phyloP scores from a whole-genome alignment of 2,113 vertebrate genomes.

The Castor canadensis region DNA sequence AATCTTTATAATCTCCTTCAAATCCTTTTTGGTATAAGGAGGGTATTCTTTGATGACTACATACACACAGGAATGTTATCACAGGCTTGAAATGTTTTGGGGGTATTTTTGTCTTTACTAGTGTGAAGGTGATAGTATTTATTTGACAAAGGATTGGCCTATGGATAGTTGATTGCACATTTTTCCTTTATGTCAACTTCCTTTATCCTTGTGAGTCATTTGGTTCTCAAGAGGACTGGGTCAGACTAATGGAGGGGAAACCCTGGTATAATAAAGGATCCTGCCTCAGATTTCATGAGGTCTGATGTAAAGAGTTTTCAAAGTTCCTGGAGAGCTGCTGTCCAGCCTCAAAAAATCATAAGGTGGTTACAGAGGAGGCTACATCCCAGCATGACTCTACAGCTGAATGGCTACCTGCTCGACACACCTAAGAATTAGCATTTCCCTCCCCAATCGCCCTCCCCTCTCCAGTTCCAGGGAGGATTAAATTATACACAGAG shows the following conservation, averaged over 20 bases:
- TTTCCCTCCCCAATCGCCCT: neutral
- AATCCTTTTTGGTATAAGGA: neutral
- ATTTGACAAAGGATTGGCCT: neutral
- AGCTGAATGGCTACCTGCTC: neutral
- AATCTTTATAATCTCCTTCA: neutral
- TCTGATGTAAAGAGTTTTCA: neutral
- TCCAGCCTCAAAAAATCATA: slow-evolving; percentile 9
- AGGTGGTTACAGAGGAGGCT: neutral
- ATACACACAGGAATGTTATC: neutral
- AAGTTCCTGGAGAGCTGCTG: neutral
- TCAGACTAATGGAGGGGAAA: slow-evolving; percentile 17
- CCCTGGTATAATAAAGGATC: neutral
- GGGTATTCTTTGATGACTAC: neutral
- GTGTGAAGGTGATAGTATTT: neutral
- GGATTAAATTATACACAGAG: neutral
- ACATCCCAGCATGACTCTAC: neutral
- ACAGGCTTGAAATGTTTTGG: neutral
- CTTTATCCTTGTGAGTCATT: slow-evolving; percentile 23
- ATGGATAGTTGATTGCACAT: neutral
- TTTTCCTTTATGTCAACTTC: slow-evolving; percentile 28
- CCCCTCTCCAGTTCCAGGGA: neutral
- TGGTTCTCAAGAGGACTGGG: neutral
- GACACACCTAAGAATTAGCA: neutral
- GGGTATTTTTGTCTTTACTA: neutral
- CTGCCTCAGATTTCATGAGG: slow-evolving; percentile 14